Percentiles rank a stretch among this genome's conserved stretches.
phyloP scores from a whole-genome alignment of 2,113 vertebrate species.

The Gambusia holbrooki region DNA sequence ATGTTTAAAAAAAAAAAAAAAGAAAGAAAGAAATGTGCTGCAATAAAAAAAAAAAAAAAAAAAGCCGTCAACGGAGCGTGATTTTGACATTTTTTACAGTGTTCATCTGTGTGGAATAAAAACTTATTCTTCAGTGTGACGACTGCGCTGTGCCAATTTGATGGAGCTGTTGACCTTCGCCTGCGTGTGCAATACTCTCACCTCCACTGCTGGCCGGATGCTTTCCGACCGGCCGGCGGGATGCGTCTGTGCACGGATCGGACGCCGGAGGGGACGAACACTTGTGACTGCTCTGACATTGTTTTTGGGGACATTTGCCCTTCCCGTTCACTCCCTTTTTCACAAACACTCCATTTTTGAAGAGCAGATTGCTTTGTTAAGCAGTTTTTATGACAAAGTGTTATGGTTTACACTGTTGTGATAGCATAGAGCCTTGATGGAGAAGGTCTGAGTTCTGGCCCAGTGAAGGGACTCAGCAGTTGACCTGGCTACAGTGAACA shows the following conservation, averaged over 20 bases:
- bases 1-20: constrained; percentile 62
- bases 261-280: constrained; percentile 40
- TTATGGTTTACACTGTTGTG: constrained; percentile 49
- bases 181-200: constrained; percentile 79
- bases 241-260: constrained; percentile 57
- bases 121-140: constrained; percentile 68
- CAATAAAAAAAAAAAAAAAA: constrained; percentile 76
- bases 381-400: constrained; percentile 43
- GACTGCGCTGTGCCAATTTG: constrained; percentile 74
- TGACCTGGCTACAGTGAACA: constrained; percentile 59
- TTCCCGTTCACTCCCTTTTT: constrained; percentile 38
- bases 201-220: constrained; percentile 63
- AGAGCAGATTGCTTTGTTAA: constrained; percentile 55
- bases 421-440: constrained; percentile 35
- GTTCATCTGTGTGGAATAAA: constrained; percentile 63
- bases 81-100: constrained; percentile 65
- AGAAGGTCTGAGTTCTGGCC: constrained; percentile 48
- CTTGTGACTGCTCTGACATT: constrained; percentile 47
- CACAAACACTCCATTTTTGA: constrained; percentile 49
- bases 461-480: constrained; percentile 32
- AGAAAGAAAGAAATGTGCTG: constrained; percentile 55
- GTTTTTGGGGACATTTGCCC: constrained; percentile 28
- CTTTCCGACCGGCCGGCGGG: constrained; percentile 38
- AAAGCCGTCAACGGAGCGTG: constrained; percentile 52
- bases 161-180: constrained; percentile 77